Evolutionary conservation across 53 echinoderm and acorn worm species (phyloP), one percentile per base, ranked within the genome.

Genomic region (Temnopleurus reevesii): DNA sequence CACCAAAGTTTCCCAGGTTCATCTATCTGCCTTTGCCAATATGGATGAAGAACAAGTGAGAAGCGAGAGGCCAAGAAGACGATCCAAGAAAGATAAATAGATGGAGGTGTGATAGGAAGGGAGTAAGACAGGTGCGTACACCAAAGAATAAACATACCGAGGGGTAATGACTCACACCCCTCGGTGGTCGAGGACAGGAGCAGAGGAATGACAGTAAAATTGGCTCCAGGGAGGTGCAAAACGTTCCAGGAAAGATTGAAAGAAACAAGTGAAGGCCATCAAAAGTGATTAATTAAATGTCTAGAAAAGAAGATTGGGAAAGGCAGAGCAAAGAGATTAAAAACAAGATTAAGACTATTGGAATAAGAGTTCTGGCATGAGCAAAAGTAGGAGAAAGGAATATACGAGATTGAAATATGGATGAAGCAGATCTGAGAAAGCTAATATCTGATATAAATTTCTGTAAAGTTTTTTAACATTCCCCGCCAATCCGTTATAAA

Each of bases 21-120:
- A 71, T 38, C 71, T 41, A 23, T 36, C 71, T 71, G 23, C 36
- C 41, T 63, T 71, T 3, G 36, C 71, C 71, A 71, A 71, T 36
- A 71, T 71, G 36, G n/a, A 21, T 9, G 23, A n/a, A 71, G 71
- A 38, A 71, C 71, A 71, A 71, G 71, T 21, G 23, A 71, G 49
- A 79, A 77, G 77, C 34, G 77, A 77, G 29, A 77, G 77, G 77
- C 45, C 3, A 79, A 79, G 79, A 27, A 71, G 43, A n/a, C n/a
- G n/a, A 79, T 49, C 47, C 79, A 27, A 30, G 49, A 49, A 79
- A 79, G 79, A 49, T 79, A 79, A 79, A 79, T 79, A 79, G 46
- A 49, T 79, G 31, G 31, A 83, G 83, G 83, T 83, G 83, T 55
- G 83, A 83, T n/a, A 35, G 83, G 55, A 83, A 83, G 83, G 33